Evolutionary conservation across 2,113 vertebrate species (phyloP).

Genomic region (Channa maculata): DNA sequence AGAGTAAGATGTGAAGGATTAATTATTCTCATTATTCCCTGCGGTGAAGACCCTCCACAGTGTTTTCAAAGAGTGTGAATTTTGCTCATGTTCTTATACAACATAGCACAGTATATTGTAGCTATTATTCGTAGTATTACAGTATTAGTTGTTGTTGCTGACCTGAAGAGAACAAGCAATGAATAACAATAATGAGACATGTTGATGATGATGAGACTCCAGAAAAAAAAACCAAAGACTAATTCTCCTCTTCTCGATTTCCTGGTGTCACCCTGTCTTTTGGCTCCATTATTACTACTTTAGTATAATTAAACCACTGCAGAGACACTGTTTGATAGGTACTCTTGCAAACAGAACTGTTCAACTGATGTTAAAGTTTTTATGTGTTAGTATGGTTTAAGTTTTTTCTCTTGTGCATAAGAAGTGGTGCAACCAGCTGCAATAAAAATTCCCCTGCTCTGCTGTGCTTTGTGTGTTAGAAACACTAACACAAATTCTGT

Average conservation of each 20-base stretch:
- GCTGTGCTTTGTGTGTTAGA: not conserved
- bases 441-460: not conserved
- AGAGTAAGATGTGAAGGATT: constrained; percentile 38
- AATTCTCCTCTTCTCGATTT: no score
- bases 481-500: not conserved
- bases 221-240: no score
- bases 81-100: no score
- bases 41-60: no score
- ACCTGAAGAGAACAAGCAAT: no score
- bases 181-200: no score
- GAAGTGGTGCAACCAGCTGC: not conserved
- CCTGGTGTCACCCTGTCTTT: not conserved
- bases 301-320: constrained; percentile 16
- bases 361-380: not conserved
- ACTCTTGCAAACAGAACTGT: not conserved
- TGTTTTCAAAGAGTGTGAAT: no score
- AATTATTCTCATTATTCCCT: not conserved
- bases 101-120: no score
- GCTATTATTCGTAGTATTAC: no score
- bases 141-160: no score
- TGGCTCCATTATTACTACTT: not conserved
- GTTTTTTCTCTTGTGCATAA: not conserved
- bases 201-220: no score
- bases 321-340: not conserved
- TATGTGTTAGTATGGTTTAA: not conserved